Conservation (phyloP, 1,140 invertebrate genomes). For the Lerema accius region DNA sequence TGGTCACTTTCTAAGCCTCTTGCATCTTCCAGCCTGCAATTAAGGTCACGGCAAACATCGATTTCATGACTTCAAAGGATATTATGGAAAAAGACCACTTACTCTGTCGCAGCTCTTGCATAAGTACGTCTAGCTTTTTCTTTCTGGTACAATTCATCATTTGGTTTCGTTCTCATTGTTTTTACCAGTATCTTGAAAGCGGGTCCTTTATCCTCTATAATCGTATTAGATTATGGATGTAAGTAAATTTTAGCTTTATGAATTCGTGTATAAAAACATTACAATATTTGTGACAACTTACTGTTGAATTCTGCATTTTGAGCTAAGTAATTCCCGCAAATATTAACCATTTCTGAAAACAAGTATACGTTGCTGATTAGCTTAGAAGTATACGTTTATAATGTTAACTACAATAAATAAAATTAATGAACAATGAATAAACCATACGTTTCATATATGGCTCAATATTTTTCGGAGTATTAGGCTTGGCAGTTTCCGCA, state of each 20-base stretch:
- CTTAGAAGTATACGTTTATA: background rate
- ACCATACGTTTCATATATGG: constrained; percentile 57
- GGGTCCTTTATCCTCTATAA: constrained; percentile 66
- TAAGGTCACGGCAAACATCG: too few species aligned
- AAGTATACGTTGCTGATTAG: constrained; percentile 3
- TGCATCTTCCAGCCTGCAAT: constrained; percentile 52
- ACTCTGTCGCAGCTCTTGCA: constrained; percentile 57
- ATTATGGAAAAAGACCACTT: too few species aligned
- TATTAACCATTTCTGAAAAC: constrained; percentile 61
- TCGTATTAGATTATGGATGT: background rate
- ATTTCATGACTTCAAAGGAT: constrained; percentile 3
- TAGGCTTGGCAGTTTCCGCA: constrained; percentile 40
- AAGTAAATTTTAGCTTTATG: constrained; percentile 4
- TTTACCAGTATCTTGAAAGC: constrained; percentile 57
- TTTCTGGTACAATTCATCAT: constrained; percentile 52
- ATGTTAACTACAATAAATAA: too few species aligned
- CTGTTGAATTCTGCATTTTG: constrained; percentile 66
- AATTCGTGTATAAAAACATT: too few species aligned
- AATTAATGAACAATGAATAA: too few species aligned
- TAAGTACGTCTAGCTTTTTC: constrained; percentile 49
- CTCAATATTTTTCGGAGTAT: constrained; percentile 48
- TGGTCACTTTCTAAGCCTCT: constrained; percentile 58
- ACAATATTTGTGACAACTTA: constrained; percentile 44
- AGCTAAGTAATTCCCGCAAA: constrained; percentile 61
- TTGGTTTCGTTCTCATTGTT: constrained; percentile 52